Conservation (phyloP, 1,140 invertebrate species). For the Penaeus chinensis region DNA sequence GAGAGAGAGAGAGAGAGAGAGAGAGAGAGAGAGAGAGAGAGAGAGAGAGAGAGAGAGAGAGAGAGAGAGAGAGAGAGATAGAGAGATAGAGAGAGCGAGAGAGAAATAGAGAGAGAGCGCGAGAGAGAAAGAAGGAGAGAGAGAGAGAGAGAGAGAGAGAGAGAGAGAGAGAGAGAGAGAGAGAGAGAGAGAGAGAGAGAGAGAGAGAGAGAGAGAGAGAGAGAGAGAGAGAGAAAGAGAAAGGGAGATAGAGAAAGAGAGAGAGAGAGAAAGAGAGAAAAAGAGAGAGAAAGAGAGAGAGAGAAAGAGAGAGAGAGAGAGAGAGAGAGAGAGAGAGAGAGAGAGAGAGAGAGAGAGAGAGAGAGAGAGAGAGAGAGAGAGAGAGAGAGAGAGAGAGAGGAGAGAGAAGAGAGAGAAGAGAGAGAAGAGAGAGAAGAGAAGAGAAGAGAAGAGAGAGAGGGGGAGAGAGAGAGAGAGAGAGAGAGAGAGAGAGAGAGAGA, state of each 20-base stretch:
- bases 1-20: too few relatives aligned
- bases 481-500: slow-evolving; percentile 24
- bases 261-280: not conserved
- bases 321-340: slow-evolving; percentile 20
- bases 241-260: too few relatives aligned
- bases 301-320: too few relatives aligned
- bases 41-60: too few relatives aligned
- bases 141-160: too few relatives aligned
- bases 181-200: not conserved
- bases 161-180: too few relatives aligned
- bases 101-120: too few relatives aligned
- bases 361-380: not conserved
- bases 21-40: too few relatives aligned
- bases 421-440: not conserved
- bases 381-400: slow-evolving; percentile 18
- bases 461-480: slow-evolving; percentile 17
- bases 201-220: not conserved
- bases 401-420: not conserved
- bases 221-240: too few relatives aligned
- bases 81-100: too few relatives aligned
- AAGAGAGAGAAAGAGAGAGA: not conserved
- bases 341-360: slow-evolving; percentile 11
- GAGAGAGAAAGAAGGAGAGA: too few relatives aligned
- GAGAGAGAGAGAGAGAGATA: too few relatives aligned
- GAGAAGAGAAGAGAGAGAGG: not conserved